Conservation (phyloP, 2,888 invertebrate species). For the Orthosia cruda region DNA sequence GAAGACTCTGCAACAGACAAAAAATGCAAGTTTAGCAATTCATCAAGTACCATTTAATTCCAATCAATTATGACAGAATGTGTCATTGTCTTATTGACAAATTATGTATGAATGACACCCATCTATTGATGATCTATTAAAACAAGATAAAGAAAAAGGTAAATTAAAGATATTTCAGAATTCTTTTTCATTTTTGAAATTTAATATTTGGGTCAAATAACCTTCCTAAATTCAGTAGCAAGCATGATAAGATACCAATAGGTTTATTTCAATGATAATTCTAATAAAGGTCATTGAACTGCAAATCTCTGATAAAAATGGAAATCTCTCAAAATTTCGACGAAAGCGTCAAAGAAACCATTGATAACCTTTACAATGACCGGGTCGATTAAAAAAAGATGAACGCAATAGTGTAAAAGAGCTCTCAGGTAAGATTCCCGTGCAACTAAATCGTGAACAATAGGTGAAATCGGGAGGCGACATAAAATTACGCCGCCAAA, state of each 20-base stretch:
- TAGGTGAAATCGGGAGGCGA: constrained; percentile 85
- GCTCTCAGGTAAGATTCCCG: constrained; percentile 79
- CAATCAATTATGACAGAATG: constrained; percentile 44
- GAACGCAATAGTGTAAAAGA: constrained; percentile 75
- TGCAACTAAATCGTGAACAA: constrained; percentile 83
- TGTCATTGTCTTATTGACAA: constrained; percentile 47
- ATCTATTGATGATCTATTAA: constrained; percentile 11
- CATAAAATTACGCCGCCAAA: constrained; percentile 74
- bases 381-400: constrained; percentile 79
- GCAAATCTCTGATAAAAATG: constrained; percentile 53
- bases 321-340: constrained; percentile 60
- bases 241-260: constrained; percentile 70
- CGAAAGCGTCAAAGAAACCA: constrained; percentile 57
- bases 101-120: constrained; percentile 48
- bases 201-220: constrained; percentile 64
- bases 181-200: background rate
- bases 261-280: constrained; percentile 75
- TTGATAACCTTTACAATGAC: constrained; percentile 81
- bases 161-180: constrained; percentile 7
- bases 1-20: constrained; percentile 34
- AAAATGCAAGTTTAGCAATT: constrained; percentile 27
- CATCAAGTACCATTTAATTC: constrained; percentile 16
- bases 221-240: constrained; percentile 53
- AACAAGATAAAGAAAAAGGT: constrained; percentile 5
- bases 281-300: constrained; percentile 79